Evolutionary conservation across 2,797 vertebrate genomes (phyloP), one percentile per base, ranked within the genome.

Genomic region (Pampus argenteus): DNA sequence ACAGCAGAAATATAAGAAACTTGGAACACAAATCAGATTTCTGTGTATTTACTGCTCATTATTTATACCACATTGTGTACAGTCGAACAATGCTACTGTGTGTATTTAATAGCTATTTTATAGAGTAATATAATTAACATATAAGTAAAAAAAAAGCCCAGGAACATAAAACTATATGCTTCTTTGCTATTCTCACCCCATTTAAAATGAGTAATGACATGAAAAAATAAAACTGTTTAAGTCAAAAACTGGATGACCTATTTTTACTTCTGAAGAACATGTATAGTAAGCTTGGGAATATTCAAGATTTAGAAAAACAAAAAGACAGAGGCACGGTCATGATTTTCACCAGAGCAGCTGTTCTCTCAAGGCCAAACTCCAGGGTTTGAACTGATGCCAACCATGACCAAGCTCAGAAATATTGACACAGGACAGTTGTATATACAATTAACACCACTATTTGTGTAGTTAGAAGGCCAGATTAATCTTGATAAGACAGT

Each of bases 21-120:
- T 45, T 65, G 45, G 36, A 40, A n/a, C 17, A 70, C 9, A 31
- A 34, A 54, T 56, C 31, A 49, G 18, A 17, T 45, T 57, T 18
- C 5, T 61, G 17, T 56, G 1, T 38, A 44, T 67, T 11, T 36
- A 36, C 4, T 36, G 34, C n/a, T n/a, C n/a, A n/a, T n/a, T n/a
- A 79, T 74, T 65, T 77, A 78, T 74, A n/a, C 40, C 20, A 57
- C n/a, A 72, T 20, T 40, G 6, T 51, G 38, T 50, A 64, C 26
- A 76, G 8, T 25, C 4, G 14, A 48, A 60, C 13, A 42, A 0
- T 26, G 50, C 6, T 34, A 18, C 1, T 59, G 9, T 29, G 1
- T 63, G n/a, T 26, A 31, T 44, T 79, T 52, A 20, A 60, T 31
- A 22, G 76, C 64, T 18, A 58, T 62, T 79, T 40, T 65, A 71